Conservation (phyloP, 1,140 invertebrate genomes). For the Prorops nasuta region DNA sequence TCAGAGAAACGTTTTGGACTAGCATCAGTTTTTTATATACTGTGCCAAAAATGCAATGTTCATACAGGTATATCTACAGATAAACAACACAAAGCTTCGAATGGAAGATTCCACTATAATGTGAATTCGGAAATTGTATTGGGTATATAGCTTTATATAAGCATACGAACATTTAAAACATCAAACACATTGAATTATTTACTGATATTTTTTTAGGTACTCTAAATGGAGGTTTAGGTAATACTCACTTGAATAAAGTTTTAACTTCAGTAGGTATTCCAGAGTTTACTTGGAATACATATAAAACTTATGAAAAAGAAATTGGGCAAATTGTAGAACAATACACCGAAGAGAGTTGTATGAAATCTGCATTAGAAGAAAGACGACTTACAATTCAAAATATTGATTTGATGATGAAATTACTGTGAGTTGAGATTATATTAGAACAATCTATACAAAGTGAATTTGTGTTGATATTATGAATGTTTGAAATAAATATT, state of each 20-base stretch:
- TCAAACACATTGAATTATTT: no score
- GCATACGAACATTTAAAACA: no score
- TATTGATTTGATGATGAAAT: constrained; percentile 2
- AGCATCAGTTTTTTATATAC: no score
- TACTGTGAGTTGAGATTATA: constrained; percentile 15
- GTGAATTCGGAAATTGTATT: no score
- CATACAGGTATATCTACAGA: neutral
- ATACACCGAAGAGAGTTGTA: constrained; percentile 15
- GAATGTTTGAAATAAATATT: no score
- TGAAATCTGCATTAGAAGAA: constrained; percentile 11
- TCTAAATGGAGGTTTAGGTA: constrained; percentile 14
- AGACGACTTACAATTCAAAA: constrained; percentile 12
- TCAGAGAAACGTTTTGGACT: no score
- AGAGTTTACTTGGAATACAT: constrained; percentile 8
- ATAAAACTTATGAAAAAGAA: constrained; percentile 17
- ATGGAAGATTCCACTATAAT: neutral
- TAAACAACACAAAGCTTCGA: neutral
- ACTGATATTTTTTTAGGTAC: constrained; percentile 7
- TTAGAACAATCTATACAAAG: no score
- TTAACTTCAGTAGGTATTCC: constrained; percentile 8
- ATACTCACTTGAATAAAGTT: constrained; percentile 18
- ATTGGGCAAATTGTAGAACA: constrained; percentile 11
- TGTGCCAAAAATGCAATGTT: no score
- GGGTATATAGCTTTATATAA: no score
- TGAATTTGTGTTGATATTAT: no score